Conservation (phyloP, 2,113 vertebrate genomes). For the Protomyctophum bolini region DNA sequence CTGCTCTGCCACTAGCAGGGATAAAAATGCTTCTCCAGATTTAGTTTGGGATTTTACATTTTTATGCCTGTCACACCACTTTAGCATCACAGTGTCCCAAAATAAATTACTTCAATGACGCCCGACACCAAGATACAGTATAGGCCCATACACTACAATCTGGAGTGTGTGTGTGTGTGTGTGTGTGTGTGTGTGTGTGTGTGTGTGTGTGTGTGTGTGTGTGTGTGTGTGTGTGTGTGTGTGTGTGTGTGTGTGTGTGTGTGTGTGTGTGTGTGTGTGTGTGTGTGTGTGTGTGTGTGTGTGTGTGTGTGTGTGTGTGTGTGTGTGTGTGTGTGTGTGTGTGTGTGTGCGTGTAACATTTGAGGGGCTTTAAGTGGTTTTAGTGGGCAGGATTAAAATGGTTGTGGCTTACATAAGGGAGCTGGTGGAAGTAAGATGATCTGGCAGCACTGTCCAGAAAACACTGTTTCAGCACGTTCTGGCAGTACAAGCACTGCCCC, state of each 20-base stretch:
- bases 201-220: neutral
- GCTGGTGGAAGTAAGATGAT: constrained; percentile 30
- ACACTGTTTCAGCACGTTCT: neutral
- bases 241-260: constrained; percentile 15
- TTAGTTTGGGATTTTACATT: neutral
- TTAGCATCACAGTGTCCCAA: neutral
- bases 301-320: neutral
- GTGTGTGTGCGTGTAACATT: neutral
- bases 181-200: constrained; percentile 13
- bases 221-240: neutral
- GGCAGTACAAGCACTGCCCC: constrained; percentile 42
- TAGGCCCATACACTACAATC: no score
- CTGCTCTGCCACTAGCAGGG: no score
- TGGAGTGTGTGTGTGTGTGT: neutral
- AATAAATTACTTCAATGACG: neutral
- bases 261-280: no score
- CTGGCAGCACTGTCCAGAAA: constrained; percentile 18
- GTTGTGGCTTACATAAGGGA: constrained; percentile 26
- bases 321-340: neutral
- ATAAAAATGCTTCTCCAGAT: neutral
- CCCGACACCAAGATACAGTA: no score
- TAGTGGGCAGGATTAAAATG: constrained; percentile 20
- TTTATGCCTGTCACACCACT: neutral
- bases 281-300: neutral
- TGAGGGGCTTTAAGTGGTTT: constrained; percentile 10